Conservation (phyloP, 1,140 invertebrate species). For the Pseudomyrmex pallidus region DNA sequence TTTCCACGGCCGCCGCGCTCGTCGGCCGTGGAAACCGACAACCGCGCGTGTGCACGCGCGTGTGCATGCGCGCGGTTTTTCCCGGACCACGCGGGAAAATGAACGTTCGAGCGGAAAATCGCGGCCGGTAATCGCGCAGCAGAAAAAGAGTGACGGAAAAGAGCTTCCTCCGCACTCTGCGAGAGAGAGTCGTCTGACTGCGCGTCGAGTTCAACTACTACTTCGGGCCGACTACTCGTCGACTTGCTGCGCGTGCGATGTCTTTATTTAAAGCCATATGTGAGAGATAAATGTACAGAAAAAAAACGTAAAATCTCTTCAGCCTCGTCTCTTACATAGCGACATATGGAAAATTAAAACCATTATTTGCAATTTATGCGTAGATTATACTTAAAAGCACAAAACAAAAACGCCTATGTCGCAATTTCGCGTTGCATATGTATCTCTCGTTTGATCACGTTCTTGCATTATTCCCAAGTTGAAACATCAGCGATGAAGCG, state of each 20-base stretch:
- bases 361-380: background rate
- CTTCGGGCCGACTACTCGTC: background rate
- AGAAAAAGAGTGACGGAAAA: background rate
- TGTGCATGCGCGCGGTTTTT: constrained; percentile 42
- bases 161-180: background rate
- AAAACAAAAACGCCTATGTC: background rate
- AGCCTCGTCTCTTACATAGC: background rate
- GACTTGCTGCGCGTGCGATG: background rate
- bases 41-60: constrained; percentile 9
- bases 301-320: background rate
- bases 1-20: constrained; percentile 51
- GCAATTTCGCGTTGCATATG: background rate
- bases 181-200: background rate
- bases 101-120: constrained; percentile 47
- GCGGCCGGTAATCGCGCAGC: constrained; percentile 38
- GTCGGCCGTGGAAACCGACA: background rate
- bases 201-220: constrained; percentile 37
- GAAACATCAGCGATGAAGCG: constrained; percentile 21
- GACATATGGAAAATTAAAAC: background rate
- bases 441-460: background rate
- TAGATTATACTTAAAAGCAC: background rate
- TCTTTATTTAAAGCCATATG: background rate
- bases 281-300: too few relatives aligned
- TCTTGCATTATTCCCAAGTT: background rate
- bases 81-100: constrained; percentile 16